Conservation (phyloP, 2,113 vertebrate genomes). For the Aleadryas rufinucha region DNA sequence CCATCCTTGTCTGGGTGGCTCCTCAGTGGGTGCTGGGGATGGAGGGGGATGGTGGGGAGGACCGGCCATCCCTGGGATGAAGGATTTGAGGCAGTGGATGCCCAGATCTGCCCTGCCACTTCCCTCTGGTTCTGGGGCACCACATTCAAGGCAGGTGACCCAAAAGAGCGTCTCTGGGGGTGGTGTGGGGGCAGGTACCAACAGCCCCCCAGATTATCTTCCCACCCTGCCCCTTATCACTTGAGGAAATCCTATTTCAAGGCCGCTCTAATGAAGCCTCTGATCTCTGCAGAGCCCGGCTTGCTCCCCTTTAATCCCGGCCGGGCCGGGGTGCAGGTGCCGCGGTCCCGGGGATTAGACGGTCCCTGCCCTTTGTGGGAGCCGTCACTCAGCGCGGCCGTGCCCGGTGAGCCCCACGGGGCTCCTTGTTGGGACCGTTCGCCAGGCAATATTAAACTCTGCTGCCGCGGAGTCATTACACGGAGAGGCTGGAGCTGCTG, state of each 20-base stretch:
- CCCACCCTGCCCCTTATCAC: not conserved
- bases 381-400: not conserved
- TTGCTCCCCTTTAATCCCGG: not conserved
- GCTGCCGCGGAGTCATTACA: not conserved
- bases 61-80: not conserved
- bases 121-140: not conserved
- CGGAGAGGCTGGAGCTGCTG: not conserved
- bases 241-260: conserved; percentile 44
- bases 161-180: not conserved
- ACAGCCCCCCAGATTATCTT: not conserved
- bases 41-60: not conserved
- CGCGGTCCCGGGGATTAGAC: not conserved
- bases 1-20: not conserved
- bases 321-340: conserved; percentile 31
- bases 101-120: not conserved
- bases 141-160: not conserved
- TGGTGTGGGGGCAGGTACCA: not conserved
- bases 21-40: accelerated
- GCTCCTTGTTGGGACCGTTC: not conserved
- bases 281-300: not conserved
- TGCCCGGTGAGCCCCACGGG: not conserved
- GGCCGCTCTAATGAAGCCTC: not conserved
- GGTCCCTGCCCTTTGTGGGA: not conserved
- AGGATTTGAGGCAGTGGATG: not conserved
- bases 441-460: not conserved